These are phyloP conservation scores for Anguilla anguilla DNA, from an alignment of 2,797 vertebrate species.

Conservation along the genomic window DNA sequence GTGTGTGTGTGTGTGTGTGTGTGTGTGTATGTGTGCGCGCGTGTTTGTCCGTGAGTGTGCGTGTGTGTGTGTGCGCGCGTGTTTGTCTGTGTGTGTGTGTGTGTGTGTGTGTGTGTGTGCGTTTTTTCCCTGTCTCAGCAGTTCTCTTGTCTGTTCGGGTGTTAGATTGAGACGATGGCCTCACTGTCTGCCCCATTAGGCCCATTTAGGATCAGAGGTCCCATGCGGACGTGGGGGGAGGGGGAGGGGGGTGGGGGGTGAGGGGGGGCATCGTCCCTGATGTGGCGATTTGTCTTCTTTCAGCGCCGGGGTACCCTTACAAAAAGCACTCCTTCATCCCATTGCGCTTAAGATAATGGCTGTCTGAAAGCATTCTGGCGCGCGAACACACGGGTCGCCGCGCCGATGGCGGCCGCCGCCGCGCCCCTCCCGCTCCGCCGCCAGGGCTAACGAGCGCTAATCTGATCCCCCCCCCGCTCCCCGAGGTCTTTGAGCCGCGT, in stretches of 20 bases:
- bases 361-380: conserved; percentile 79
- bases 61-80: no score
- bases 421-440: conserved; percentile 70
- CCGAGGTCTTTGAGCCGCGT: conserved; percentile 59
- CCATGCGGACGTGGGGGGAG: conserved; percentile 69
- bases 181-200: conserved; percentile 54
- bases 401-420: conserved; percentile 65
- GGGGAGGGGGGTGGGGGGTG: conserved; percentile 31
- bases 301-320: conserved; percentile 73
- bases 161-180: conserved; percentile 5
- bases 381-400: conserved; percentile 77
- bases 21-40: not conserved
- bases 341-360: conserved; percentile 67
- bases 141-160: conserved; percentile 36
- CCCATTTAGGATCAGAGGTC: conserved; percentile 71
- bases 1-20: no score
- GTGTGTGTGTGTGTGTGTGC: not conserved
- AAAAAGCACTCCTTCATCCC: conserved; percentile 75
- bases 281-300: conserved; percentile 86
- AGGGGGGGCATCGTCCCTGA: conserved; percentile 79
- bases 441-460: conserved; percentile 88
- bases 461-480: conserved; percentile 76
- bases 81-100: not conserved
- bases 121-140: conserved; percentile 30
- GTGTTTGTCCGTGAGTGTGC: not conserved